Conservation (phyloP, 2,797 vertebrate genomes). For the Coregonus suidteri region DNA sequence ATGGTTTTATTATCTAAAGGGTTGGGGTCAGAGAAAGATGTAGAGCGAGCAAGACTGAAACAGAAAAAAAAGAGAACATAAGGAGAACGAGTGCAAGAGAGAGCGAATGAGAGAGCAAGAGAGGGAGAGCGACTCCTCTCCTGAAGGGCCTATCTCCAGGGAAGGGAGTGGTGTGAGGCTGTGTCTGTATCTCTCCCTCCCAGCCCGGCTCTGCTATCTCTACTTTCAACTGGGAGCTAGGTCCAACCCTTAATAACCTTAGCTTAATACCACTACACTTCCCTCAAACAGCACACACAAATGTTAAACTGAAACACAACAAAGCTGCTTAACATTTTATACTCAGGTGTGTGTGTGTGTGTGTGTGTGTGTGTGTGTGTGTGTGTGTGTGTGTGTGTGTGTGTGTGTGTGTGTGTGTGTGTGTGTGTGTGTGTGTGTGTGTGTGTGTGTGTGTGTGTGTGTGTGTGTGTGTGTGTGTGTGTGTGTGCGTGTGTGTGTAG, state of each 20-base stretch:
- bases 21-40: background rate
- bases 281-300: background rate
- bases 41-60: conserved; percentile 2
- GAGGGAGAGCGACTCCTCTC: background rate
- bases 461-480: background rate
- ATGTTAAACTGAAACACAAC: background rate
- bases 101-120: background rate
- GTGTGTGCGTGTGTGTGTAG: no score
- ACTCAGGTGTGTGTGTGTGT: no score
- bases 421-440: no score
- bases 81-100: background rate
- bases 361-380: no score
- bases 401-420: background rate
- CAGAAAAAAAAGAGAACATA: background rate
- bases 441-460: no score
- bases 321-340: no score
- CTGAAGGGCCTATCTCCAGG: conserved; percentile 32
- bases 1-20: background rate
- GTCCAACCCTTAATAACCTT: background rate
- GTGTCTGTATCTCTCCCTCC: conserved; percentile 53
- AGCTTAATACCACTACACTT: background rate
- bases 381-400: background rate
- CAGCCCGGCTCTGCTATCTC: conserved; percentile 54
- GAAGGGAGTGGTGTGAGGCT: conserved; percentile 58
- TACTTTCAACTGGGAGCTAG: conserved; percentile 8